phyloP scores from a whole-genome alignment of 1,140 invertebrate genomes.

The Anastrepha ludens region DNA sequence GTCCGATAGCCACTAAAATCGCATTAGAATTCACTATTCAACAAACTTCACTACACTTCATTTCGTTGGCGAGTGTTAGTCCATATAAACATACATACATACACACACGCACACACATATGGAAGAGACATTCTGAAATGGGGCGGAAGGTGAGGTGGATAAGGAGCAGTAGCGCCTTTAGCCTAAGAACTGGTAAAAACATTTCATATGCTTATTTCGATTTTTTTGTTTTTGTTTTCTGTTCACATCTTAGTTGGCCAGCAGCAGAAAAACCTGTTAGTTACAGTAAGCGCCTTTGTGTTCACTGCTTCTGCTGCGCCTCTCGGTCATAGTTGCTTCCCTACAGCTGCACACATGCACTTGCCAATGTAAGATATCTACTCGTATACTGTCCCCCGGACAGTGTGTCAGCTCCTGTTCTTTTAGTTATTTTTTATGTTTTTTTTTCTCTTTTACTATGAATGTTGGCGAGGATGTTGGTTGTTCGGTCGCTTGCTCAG shows the following conservation, averaged over 20 bases:
- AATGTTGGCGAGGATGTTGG: no score
- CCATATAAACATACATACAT: neutral
- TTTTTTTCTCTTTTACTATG: no score
- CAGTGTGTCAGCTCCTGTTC: neutral
- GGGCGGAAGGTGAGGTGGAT: neutral
- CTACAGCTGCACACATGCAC: neutral
- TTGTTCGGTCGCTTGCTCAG: neutral
- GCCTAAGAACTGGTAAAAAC: neutral
- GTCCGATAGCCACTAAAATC: conserved; percentile 29
- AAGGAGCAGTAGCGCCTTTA: neutral
- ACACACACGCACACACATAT: neutral
- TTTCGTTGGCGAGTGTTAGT: neutral
- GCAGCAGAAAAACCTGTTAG: conserved; percentile 39
- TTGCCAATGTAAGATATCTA: neutral
- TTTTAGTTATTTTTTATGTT: neutral
- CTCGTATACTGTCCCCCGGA: neutral
- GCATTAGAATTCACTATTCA: conserved; percentile 44
- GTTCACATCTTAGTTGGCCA: neutral
- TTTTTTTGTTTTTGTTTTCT: conserved; percentile 10
- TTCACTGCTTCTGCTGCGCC: neutral
- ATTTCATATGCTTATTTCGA: neutral
- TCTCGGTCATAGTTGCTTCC: neutral
- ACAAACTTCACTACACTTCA: conserved; percentile 29
- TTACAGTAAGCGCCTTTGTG: conserved; percentile 7
- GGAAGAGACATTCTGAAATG: neutral